phyloP scores from a whole-genome alignment of 2,797 vertebrate genomes.

The Brotula barbata region DNA sequence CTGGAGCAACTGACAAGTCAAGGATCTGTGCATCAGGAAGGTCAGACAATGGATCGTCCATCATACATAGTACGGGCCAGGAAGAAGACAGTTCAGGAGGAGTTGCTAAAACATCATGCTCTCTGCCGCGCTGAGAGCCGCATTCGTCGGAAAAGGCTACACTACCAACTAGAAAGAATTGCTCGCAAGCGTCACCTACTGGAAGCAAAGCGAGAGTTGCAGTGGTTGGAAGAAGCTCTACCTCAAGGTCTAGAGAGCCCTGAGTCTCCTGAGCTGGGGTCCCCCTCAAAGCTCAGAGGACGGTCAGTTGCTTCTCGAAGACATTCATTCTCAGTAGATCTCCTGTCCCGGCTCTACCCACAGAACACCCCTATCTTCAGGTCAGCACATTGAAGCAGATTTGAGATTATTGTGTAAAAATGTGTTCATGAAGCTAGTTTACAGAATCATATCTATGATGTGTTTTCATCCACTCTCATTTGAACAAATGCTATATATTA shows the following conservation, averaged over 20 bases:
- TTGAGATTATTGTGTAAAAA: background rate
- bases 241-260: conserved; percentile 71
- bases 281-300: conserved; percentile 47
- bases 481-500: no score
- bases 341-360: conserved; percentile 81
- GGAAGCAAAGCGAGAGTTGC: conserved; percentile 87
- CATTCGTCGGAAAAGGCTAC: conserved; percentile 81
- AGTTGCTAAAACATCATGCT: conserved; percentile 81
- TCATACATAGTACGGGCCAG: conserved; percentile 69
- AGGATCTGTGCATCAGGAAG: conserved; percentile 44
- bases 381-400: conserved; percentile 52
- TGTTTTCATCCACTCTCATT: no score
- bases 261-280: conserved; percentile 60
- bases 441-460: no score
- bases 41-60: conserved; percentile 46
- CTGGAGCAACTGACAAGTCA: conserved; percentile 57
- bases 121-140: conserved; percentile 81
- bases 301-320: conserved; percentile 58
- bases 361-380: conserved; percentile 79
- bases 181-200: conserved; percentile 86
- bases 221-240: conserved; percentile 80
- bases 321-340: conserved; percentile 81
- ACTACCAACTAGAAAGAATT: conserved; percentile 86
- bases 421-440: no score
- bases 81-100: conserved; percentile 84